A percentile compares a stretch with the other conserved stretches of the same genome.
Conservation (phyloP, 2,888 invertebrate species). For the Polydrusus pterygomalis region DNA sequence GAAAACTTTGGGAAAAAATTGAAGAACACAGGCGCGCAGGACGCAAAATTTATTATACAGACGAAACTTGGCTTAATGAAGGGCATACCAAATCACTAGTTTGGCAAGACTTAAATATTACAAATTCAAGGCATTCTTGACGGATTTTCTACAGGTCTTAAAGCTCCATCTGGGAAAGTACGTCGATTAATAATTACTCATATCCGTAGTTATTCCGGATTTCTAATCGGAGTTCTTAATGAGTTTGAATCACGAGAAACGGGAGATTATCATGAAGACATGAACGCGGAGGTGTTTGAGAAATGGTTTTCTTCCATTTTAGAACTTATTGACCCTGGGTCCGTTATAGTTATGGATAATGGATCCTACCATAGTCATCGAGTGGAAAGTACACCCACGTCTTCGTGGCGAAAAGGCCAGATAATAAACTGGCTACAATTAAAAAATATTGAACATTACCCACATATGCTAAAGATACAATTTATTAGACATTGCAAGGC, state of each 20-base stretch:
- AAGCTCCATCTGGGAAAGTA: not conserved
- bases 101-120: conserved; percentile 1
- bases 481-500: not conserved
- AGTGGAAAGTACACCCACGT: not conserved
- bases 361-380: not conserved
- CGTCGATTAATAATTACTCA: conserved; percentile 1
- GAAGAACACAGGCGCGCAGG: not conserved
- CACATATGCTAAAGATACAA: not conserved
- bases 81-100: not conserved
- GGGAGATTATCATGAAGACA: too few species aligned
- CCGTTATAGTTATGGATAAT: too few species aligned
- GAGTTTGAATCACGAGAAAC: not conserved
- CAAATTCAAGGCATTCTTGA: conserved; percentile 4
- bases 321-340: not conserved
- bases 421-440: too few species aligned
- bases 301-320: conserved; percentile 2
- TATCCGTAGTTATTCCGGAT: not conserved
- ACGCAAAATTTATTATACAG: too few species aligned
- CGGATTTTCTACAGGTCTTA: conserved; percentile 4
- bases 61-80: not conserved
- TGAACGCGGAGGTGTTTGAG: too few species aligned
- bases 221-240: too few species aligned
- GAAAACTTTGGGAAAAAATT: not conserved
- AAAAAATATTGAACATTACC: too few species aligned
- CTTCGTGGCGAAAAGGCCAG: too few species aligned